Percentiles rank a stretch among this genome's conserved stretches.
These are phyloP conservation scores for Dipodomys merriami DNA, from an alignment of 2,113 vertebrate species.

Conservation along the genomic window DNA sequence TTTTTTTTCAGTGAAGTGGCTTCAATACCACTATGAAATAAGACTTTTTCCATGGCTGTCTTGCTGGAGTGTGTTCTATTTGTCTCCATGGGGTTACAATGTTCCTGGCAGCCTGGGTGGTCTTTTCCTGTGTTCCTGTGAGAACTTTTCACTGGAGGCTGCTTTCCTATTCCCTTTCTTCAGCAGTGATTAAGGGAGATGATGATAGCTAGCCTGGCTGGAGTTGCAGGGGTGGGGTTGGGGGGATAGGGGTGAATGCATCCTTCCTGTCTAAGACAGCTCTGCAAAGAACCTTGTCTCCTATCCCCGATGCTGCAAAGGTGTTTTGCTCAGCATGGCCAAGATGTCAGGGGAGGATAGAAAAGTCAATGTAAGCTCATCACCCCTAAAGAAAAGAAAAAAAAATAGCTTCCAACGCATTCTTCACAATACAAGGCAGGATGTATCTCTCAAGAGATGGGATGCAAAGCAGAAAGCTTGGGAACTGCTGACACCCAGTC, in stretches of 20 bases:
- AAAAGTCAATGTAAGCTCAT: neutral
- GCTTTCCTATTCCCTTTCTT: neutral
- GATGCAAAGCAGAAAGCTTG: neutral
- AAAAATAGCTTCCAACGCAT: neutral
- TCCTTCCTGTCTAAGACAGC: neutral
- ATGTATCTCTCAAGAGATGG: neutral
- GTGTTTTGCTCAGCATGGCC: neutral
- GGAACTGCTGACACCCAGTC: neutral
- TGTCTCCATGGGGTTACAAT: neutral
- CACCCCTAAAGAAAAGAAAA: neutral
- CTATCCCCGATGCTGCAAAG: neutral
- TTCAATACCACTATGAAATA: constrained; percentile 35
- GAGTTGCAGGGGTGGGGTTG: no score
- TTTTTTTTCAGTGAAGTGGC: constrained; percentile 43
- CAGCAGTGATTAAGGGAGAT: neutral
- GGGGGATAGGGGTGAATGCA: neutral
- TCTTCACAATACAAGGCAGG: neutral
- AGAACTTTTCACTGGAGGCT: neutral
- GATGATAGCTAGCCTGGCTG: neutral
- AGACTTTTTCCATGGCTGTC: constrained; percentile 52
- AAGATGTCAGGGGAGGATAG: neutral
- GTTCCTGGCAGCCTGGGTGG: constrained; percentile 20
- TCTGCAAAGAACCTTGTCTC: neutral
- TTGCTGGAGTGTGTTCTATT: neutral
- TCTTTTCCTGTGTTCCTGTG: neutral